Base-by-base conservation (phyloP, 2,888 invertebrate genomes). In the Melanchra persicariae region DNA sequence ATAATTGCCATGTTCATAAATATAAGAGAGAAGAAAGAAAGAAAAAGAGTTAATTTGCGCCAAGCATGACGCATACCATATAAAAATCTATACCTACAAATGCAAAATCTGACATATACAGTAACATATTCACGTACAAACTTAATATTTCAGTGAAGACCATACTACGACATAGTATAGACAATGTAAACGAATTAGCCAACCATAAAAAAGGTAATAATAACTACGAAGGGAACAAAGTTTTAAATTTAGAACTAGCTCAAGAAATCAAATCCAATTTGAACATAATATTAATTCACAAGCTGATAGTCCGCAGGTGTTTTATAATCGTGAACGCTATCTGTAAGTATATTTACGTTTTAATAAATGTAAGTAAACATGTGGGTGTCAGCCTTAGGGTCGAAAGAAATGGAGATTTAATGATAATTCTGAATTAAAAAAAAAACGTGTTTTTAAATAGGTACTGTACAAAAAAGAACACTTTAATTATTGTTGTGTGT, bases 201-300 rank as follows among this genome's bases (percentile, higher is more conserved):
- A 51, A 49, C n/a, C 19, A 52, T 15, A 59, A n/a, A n/a, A n/a
- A n/a, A n/a, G n/a, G n/a, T n/a, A n/a, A n/a, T n/a, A n/a, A n/a
- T n/a, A n/a, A n/a, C n/a, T n/a, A n/a, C n/a, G n/a, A n/a, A n/a
- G n/a, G n/a, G n/a, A n/a, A n/a, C n/a, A n/a, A n/a, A n/a, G n/a
- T n/a, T n/a, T n/a, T n/a, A n/a, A n/a, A n/a, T n/a, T n/a, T n/a
- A n/a, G n/a, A n/a, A n/a, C n/a, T n/a, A n/a, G n/a, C n/a, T n/a
- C n/a, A n/a, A n/a, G n/a, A n/a, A n/a, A n/a, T n/a, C 49, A 67
- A 79, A 71, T 74, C 17, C 26, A 70, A 80, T 76, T 80, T 70
- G 59, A 70, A 49, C 55, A 74, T 61, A 70, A 74, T 61, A 70
- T 72, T 66, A 73, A 69, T 77, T 77, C 49, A 65, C 52, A 64